phyloP scores from a whole-genome alignment of 2,888 invertebrate genomes.

The Apeira syringaria region DNA sequence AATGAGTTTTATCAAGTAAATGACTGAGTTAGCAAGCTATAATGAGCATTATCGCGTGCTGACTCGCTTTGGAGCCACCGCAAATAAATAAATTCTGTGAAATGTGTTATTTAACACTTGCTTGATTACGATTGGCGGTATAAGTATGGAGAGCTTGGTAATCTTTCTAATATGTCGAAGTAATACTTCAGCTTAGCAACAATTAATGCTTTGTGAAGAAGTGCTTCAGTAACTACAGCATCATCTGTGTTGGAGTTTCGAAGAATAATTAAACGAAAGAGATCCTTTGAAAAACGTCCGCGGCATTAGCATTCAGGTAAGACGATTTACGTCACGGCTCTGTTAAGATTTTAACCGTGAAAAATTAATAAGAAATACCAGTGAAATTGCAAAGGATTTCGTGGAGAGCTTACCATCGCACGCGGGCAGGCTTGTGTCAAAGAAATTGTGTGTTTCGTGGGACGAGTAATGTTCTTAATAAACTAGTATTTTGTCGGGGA shows the following conservation, averaged over 20 bases:
- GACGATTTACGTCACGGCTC: slow-evolving; percentile 35
- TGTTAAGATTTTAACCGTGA: slow-evolving; percentile 23
- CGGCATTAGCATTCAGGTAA: slow-evolving; percentile 37
- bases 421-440: background rate
- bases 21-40: too few relatives aligned
- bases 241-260: slow-evolving; percentile 15
- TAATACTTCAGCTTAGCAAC: slow-evolving; percentile 28
- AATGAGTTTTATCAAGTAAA: too few relatives aligned
- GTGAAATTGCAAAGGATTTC: slow-evolving; percentile 20
- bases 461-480: background rate
- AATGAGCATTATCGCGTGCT: too few relatives aligned
- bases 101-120: too few relatives aligned
- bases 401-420: slow-evolving; percentile 8
- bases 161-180: too few relatives aligned
- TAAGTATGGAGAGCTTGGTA: too few relatives aligned
- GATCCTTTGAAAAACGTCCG: slow-evolving; percentile 37
- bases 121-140: too few relatives aligned
- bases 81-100: too few relatives aligned
- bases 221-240: background rate
- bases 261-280: slow-evolving; percentile 34
- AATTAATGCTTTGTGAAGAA: slow-evolving; percentile 27
- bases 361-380: slow-evolving; percentile 29
- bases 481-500: background rate
- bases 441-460: slow-evolving; percentile 21
- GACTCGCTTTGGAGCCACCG: too few relatives aligned